Evolutionary conservation across 2,113 vertebrate species (phyloP), one percentile per base, ranked within the genome.

Genomic region (Phalacrocorax pelagicus): DNA sequence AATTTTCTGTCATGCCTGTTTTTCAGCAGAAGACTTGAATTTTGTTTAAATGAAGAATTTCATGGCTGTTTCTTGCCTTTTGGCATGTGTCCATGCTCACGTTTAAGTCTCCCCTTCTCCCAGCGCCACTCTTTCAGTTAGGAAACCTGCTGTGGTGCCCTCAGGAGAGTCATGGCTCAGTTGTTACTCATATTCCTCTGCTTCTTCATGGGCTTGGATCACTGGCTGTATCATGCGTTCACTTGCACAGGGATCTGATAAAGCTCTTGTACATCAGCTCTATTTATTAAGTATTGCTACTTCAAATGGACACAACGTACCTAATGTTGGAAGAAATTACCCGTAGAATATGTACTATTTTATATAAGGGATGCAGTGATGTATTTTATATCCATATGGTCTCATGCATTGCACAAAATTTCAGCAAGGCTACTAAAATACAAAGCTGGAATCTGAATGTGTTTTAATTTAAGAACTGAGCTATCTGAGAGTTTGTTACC

Each of bases 1-100:
- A 82, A 73, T 58, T 95, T 92, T 92, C 77, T 91, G 84, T 69
- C 66, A 75, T 38, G 49, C n/a, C 32, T 84, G 49, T 84, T 87
- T 79, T 84, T 63, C 49, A 49, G n/a, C 21, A 61, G 49, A 61
- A 86, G 52, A 84, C 74, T 63, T 81, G 57, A 83, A 81, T 93
- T 94, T 74, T 87, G 44, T 73, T 90, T 93, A 90, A 58, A 90
- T 66, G 11, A 89, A 75, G 92, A 81, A 73, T 62, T 40, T 86
- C 81, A 91, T 10, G 44, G 58, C 66, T 83, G 42, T 54, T 57
- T 44, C 62, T 89, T 74, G n/a, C 44, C 30, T 84, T 81, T 49
- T 86, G 82, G 88, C 92, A 92, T 26, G 52, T 3, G 9, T 67
- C 47, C 79, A 55, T 36, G 12, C 52, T 62, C 75, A 51, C 1